These are phyloP conservation scores for Penaeus japonicus DNA, from an alignment of 1,140 invertebrate genomes.

Conservation along the genomic window DNA sequence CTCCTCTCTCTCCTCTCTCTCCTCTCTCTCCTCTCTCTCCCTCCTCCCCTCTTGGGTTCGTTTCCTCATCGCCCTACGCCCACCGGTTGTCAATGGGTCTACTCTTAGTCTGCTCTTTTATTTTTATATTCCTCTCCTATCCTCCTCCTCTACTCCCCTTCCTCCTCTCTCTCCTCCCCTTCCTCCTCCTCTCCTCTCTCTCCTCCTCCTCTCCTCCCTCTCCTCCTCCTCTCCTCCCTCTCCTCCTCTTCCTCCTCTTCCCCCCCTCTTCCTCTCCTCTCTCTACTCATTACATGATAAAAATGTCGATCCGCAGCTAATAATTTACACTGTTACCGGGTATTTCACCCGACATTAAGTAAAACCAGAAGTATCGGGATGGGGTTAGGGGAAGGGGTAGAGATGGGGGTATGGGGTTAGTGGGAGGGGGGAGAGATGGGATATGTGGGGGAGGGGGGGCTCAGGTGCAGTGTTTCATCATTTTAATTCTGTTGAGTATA, in stretches of 20 bases:
- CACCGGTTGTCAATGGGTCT: no score
- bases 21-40: not conserved
- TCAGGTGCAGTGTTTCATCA: no score
- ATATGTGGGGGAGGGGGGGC: not conserved
- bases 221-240: not conserved
- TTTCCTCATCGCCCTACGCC: no score
- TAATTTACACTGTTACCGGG: no score
- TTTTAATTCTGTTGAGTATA: no score
- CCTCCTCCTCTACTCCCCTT: not conserved
- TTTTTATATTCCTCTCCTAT: not conserved
- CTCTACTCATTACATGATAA: not conserved
- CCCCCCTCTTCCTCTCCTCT: not conserved
- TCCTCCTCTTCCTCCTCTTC: not conserved
- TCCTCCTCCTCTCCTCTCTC: not conserved
- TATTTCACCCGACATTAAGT: no score
- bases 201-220: not conserved
- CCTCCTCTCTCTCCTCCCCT: not conserved
- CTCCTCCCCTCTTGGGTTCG: no score
- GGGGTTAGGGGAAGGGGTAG: not conserved
- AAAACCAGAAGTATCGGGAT: not conserved
- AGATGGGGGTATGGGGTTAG: not conserved
- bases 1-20: not conserved
- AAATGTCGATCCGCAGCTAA: not conserved
- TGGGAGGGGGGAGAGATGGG: not conserved
- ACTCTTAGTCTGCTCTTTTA: no score